Base-by-base conservation (phyloP, 2,797 vertebrate genomes). In the Ceyx erithaca region DNA sequence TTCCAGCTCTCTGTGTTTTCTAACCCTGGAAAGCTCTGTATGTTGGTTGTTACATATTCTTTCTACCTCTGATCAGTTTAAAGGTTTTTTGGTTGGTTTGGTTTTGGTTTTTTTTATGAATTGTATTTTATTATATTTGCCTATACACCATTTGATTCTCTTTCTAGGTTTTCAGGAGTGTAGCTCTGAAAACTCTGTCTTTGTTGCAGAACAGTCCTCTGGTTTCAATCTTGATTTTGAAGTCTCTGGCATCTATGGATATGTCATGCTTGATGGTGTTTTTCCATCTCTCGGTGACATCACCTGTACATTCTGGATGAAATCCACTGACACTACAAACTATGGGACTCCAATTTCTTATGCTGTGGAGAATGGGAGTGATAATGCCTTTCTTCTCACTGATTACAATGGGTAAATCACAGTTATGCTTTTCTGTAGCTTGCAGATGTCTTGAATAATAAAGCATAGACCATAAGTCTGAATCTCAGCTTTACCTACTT, bases 271-370 rank as follows among this genome's bases (percentile, higher is more conserved):
- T 96, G 99, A 99, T 30, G 98, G 98, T 12, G 72, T 98, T 66
- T 98, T 99, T 95, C 99, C 99, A 0, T 92, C 98, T 4, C 98
- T 99, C 85, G 98, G 96, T 49, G 99, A 98, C 81, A 97, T 99
- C 91, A 99, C 98, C 26, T 99, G 99, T 88, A 94, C 99, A 1
- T 99, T 99, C 96, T 99, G 99, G 99, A 99, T 99, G 99, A 99
- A 94, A 94, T 99, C 99, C 8, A 98, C 97, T 12, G 99, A 99
- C 91, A 97, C 96, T 14, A 98, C 96, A 40, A 99, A 99, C 87
- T 99, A 99, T 12, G 99, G 99, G 85, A 99, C 99, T 9, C 99
- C 99, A 0, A 96, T 99, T 90, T 99, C 99, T 19, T 99, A 99
- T 11, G 99, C 99, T 2, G 98, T 99, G 70, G 99, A 99, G 80